Evolutionary conservation across 2,888 invertebrate genomes (phyloP).

Genomic region (Laspeyria flexula): DNA sequence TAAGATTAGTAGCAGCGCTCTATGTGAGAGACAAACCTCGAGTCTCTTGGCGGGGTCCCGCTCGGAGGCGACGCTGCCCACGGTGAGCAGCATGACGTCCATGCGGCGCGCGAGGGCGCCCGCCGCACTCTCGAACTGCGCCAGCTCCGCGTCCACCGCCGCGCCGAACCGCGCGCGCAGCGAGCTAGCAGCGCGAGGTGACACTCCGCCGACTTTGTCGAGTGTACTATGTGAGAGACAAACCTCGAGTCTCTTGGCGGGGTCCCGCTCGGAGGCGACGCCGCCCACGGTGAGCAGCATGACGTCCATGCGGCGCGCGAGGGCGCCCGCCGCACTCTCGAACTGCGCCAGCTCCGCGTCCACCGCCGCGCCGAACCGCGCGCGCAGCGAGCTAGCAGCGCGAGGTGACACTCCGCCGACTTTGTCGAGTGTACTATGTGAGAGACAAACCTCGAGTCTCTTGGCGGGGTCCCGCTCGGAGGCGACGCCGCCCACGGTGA

Average conservation of each 20-base stretch:
- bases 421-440: no score
- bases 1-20: no score
- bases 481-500: conserved; percentile 57
- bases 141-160: conserved; percentile 11
- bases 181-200: conserved; percentile 10
- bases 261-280: conserved; percentile 64
- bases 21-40: no score
- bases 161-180: conserved; percentile 41
- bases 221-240: no score
- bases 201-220: neutral
- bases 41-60: conserved; percentile 87
- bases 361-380: conserved; percentile 34
- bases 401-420: neutral
- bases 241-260: conserved; percentile 86
- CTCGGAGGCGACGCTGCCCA: conserved; percentile 85
- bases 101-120: conserved; percentile 81
- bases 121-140: conserved; percentile 46
- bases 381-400: conserved; percentile 29
- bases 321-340: conserved; percentile 53
- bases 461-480: conserved; percentile 81
- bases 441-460: conserved; percentile 82
- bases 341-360: conserved; percentile 27
- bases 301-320: conserved; percentile 86
- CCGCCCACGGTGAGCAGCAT: conserved; percentile 77
- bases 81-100: conserved; percentile 86